Percentiles rank a stretch among this genome's conserved stretches.
Conservation (phyloP, 2,888 invertebrate species). For the Tuta absoluta region DNA sequence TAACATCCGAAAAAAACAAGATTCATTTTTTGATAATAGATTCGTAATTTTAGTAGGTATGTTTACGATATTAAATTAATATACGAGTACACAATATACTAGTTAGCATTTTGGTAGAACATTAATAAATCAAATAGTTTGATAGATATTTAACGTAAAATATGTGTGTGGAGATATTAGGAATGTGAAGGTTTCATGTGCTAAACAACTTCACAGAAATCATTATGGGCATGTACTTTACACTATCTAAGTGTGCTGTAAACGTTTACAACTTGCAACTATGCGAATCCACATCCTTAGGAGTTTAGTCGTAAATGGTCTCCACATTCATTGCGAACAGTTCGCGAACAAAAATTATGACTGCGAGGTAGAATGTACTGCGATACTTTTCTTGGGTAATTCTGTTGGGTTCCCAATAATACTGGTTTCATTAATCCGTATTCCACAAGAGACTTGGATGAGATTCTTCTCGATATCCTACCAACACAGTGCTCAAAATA, state of each 20-base stretch:
- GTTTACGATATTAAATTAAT: too few species aligned
- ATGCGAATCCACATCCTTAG: conserved; percentile 12
- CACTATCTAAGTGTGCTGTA: neutral
- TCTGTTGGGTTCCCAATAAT: too few species aligned
- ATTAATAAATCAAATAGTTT: neutral
- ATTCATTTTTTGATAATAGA: too few species aligned
- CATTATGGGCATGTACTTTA: conserved; percentile 6
- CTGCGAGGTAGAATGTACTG: neutral
- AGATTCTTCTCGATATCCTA: too few species aligned
- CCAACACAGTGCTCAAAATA: too few species aligned
- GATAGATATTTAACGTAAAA: too few species aligned
- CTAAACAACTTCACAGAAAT: conserved; percentile 14
- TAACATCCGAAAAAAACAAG: too few species aligned
- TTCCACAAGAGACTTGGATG: too few species aligned
- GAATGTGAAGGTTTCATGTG: neutral
- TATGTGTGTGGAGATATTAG: neutral
- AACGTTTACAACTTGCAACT: conserved; percentile 11
- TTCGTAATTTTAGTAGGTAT: too few species aligned
- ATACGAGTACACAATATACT: too few species aligned
- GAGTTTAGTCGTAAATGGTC: conserved; percentile 9
- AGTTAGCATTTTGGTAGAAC: too few species aligned
- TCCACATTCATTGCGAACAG: neutral
- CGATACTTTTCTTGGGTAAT: neutral
- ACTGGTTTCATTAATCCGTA: too few species aligned
- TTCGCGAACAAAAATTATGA: conserved; percentile 3